Evolutionary conservation across 1,140 invertebrate genomes (phyloP), one percentile per base, ranked within the genome.

Genomic region (Drosophila burlai): DNA sequence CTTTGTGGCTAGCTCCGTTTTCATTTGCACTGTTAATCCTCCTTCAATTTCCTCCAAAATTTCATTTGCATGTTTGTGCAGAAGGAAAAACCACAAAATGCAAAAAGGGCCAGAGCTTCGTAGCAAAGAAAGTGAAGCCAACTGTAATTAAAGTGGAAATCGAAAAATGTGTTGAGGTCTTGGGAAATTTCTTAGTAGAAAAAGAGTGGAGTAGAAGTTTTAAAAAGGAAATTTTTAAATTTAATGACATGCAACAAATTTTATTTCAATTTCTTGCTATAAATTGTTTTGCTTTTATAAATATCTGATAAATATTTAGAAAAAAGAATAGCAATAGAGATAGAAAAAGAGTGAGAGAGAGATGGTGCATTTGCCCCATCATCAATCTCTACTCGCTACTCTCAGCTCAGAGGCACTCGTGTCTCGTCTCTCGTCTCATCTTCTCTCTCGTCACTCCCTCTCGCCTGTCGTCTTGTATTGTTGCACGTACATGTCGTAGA

Each of bases 401-500:
- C 7, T 24, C 18, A 16, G 16, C 34, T 58, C 18, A 26, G 8
- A 38, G 34, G n/a, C 13, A 47, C 21, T 47, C 21, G 21, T 47
- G 21, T 47, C 21, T 24, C 21, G 7, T 42, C 31, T 10, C 45
- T 46, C 45, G 5, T 24, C 45, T 24, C 4, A 13, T 45, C 21
- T 46, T 18, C 21, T 65, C 18, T 43, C 31, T 50, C 24, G 24
- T 34, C 26, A n/a, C 50, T 36, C 50, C n/a, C 50, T 54, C 10
- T 45, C 49, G 60, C 47, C 61, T 63, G 42, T 83, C 47, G 15
- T n/a, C 26, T n/a, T 52, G 76, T 87, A 80, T 91, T 91, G 75
- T 76, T 81, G 87, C 83, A 89, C 80, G 83, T 91, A 91, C 77
- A 81, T 81, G 80, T 91, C 83, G 80, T 91, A 87, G 87, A 87